Evolutionary conservation across 2,888 invertebrate species (phyloP).

Genomic region (Alsophila aescularia): DNA sequence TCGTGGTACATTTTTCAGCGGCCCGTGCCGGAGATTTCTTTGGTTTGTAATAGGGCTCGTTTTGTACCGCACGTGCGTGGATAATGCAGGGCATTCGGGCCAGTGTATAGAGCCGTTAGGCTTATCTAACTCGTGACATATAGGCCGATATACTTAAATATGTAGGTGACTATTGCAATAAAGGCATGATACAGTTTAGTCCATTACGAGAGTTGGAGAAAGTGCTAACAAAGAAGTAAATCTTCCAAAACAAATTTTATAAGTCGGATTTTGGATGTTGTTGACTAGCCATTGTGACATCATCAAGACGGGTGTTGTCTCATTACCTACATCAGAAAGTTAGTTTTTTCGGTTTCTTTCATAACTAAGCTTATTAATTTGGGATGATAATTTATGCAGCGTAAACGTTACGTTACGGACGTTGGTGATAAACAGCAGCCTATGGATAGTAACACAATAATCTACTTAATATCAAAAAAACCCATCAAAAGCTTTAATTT

Average conservation of each 20-base stretch:
- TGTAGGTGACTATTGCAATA: conserved; percentile 19
- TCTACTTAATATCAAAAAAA: too few relatives aligned
- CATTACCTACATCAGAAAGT: too few relatives aligned
- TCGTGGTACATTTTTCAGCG: conserved; percentile 81
- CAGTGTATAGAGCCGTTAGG: conserved; percentile 43
- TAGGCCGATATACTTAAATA: conserved; percentile 26
- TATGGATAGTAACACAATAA: too few relatives aligned
- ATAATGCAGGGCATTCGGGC: conserved; percentile 59
- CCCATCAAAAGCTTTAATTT: too few relatives aligned
- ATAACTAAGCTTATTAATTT: too few relatives aligned
- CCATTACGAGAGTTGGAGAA: conserved; percentile 9
- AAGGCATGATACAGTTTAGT: conserved; percentile 3
- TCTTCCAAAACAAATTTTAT: not conserved
- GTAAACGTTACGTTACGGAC: too few relatives aligned
- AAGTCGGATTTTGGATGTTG: too few relatives aligned
- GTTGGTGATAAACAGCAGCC: too few relatives aligned
- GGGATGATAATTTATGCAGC: too few relatives aligned
- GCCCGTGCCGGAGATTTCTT: conserved; percentile 71
- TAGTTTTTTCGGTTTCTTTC: too few relatives aligned
- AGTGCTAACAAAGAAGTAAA: not conserved
- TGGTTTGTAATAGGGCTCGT: conserved; percentile 72
- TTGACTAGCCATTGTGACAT: too few relatives aligned
- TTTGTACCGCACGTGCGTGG: conserved; percentile 76
- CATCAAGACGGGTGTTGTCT: too few relatives aligned
- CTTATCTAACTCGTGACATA: conserved; percentile 47